Percentiles rank a stretch among this genome's conserved stretches.
Evolutionary conservation across 2,113 vertebrate genomes (phyloP).

Genomic region (Caranx ignobilis): DNA sequence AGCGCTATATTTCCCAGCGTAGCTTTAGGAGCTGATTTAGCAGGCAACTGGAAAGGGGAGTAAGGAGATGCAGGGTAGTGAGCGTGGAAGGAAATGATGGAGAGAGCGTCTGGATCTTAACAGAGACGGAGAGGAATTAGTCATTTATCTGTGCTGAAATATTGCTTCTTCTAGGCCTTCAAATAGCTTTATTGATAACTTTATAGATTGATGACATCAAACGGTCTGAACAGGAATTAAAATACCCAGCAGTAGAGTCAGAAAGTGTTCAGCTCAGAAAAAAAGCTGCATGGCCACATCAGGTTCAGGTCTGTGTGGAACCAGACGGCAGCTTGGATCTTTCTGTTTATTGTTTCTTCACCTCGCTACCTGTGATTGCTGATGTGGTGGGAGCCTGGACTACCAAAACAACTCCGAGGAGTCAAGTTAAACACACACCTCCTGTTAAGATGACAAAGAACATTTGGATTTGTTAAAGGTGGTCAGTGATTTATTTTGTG

Average conservation of each 20-base stretch:
- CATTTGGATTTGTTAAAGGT: conserved; percentile 6
- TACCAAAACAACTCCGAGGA: conserved; percentile 47
- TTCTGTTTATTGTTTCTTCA: conserved; percentile 64
- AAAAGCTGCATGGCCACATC: neutral
- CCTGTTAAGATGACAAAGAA: conserved; percentile 8
- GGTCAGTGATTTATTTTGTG: conserved; percentile 2
- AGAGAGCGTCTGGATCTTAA: conserved; percentile 48
- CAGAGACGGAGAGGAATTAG: conserved; percentile 41
- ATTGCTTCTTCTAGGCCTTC: conserved; percentile 29
- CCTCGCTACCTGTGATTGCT: conserved; percentile 22
- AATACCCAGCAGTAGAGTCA: conserved; percentile 21
- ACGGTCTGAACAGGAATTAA: neutral
- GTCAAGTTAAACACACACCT: conserved; percentile 47
- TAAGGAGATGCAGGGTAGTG: conserved; percentile 28
- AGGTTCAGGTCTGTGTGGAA: conserved; percentile 37
- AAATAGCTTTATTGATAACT: conserved; percentile 53
- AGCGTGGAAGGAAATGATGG: conserved; percentile 48
- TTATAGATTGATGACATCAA: conserved; percentile 39
- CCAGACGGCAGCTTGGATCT: conserved; percentile 36
- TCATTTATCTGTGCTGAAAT: conserved; percentile 46
- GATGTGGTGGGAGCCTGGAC: conserved; percentile 21
- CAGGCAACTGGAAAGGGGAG: conserved; percentile 39
- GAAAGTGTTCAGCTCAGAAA: conserved; percentile 32
- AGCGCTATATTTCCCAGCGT: conserved; percentile 60
- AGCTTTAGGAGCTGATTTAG: conserved; percentile 71